Conservation (phyloP, 2,113 vertebrate genomes). For the Grammatotria lemairii region DNA sequence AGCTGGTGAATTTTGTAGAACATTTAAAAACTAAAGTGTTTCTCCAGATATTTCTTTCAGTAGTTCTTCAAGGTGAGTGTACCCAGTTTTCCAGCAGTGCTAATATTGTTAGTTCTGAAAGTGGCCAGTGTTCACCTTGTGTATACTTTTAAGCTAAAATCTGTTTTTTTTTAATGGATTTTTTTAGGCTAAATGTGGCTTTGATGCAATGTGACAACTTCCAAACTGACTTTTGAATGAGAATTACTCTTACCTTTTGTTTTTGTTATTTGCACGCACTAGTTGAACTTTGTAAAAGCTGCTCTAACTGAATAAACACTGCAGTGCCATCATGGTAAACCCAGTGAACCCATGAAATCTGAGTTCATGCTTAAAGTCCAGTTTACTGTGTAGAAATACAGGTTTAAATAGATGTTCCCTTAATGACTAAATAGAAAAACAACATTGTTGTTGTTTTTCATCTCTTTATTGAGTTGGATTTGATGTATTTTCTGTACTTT, state of each 20-base stretch:
- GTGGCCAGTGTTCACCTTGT: not conserved
- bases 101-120: not conserved
- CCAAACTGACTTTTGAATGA: not conserved
- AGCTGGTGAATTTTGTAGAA: not conserved
- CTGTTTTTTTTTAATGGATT: rapidly evolving
- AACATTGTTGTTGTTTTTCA: not conserved
- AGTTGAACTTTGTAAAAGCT: not conserved
- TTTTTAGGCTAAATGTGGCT: not conserved
- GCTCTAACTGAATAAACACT: not conserved
- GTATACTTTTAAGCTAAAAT: not conserved
- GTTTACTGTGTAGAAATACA: not conserved
- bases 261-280: not conserved
- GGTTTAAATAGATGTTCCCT: not conserved
- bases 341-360: not conserved
- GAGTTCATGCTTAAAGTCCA: not conserved
- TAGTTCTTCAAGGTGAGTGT: not conserved
- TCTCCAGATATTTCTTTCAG: not conserved
- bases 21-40: not conserved
- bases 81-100: not conserved
- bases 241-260: not conserved
- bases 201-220: not conserved
- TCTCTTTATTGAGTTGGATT: not conserved
- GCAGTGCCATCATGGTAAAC: not conserved
- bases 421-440: not conserved
- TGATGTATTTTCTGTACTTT: not conserved